phyloP scores from a whole-genome alignment of 2,888 invertebrate species.

The Gortyna flavago region DNA sequence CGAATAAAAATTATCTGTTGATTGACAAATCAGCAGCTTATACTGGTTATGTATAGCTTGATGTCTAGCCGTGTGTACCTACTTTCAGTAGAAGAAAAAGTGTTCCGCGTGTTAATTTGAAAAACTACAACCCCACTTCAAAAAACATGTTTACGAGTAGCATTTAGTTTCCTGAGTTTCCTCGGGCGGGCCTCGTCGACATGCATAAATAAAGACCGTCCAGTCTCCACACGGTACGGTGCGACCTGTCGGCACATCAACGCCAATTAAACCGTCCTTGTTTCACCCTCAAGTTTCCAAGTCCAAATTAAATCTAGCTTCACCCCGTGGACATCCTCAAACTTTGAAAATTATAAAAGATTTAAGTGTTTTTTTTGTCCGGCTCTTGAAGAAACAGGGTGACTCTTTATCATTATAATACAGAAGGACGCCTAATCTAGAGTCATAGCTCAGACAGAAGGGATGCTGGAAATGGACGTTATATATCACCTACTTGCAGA shows the following conservation, averaged over 20 bases:
- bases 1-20: no score
- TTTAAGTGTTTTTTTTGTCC: slow-evolving; percentile 76
- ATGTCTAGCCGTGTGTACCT: no score
- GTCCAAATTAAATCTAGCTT: slow-evolving; percentile 73
- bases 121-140: slow-evolving; percentile 15
- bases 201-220: slow-evolving; percentile 54
- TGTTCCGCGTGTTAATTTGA: neutral
- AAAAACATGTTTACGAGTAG: slow-evolving; percentile 29
- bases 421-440: slow-evolving; percentile 55
- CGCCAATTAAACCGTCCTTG: slow-evolving; percentile 64
- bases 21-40: no score
- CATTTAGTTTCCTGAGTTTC: slow-evolving; percentile 39
- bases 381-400: slow-evolving; percentile 69
- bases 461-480: slow-evolving; percentile 70
- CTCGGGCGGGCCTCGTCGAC: slow-evolving; percentile 16
- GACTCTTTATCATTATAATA: slow-evolving; percentile 61
- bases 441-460: slow-evolving; percentile 64
- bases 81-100: neutral
- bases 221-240: slow-evolving; percentile 51
- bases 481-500: slow-evolving; percentile 70
- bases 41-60: no score
- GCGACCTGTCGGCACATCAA: slow-evolving; percentile 65
- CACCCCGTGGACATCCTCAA: slow-evolving; percentile 66
- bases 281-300: slow-evolving; percentile 61
- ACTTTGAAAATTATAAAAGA: slow-evolving; percentile 80